These are phyloP conservation scores for Thera britannica DNA, from an alignment of 2,888 invertebrate species.

Conservation along the genomic window DNA sequence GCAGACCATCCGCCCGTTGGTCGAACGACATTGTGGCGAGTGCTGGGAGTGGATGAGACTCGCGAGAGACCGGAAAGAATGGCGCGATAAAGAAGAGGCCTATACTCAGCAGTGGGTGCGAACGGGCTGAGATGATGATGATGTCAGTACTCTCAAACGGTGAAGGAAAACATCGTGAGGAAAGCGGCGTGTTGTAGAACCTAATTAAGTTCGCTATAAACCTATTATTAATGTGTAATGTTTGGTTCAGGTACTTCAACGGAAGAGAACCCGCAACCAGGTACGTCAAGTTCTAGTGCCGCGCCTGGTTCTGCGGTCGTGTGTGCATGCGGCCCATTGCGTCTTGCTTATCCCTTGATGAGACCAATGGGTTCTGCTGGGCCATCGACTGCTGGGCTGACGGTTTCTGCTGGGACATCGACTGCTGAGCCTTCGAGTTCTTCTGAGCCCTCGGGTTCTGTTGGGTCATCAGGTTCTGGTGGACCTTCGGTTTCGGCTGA, in stretches of 20 bases:
- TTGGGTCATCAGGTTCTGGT: neutral
- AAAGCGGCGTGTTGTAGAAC: too few relatives aligned
- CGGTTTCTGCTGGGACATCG: neutral
- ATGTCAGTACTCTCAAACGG: too few relatives aligned
- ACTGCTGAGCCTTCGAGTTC: neutral
- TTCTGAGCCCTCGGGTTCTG: neutral
- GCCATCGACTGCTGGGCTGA: neutral
- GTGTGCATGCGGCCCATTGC: neutral
- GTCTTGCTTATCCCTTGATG: neutral
- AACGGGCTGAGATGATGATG: too few relatives aligned
- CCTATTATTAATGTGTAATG: neutral
- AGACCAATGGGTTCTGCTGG: neutral
- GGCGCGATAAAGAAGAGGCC: too few relatives aligned
- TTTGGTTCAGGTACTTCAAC: slow-evolving; percentile 12
- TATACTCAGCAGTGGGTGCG: too few relatives aligned
- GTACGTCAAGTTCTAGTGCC: neutral
- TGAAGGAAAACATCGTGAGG: too few relatives aligned
- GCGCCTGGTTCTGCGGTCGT: neutral
- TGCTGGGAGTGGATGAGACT: too few relatives aligned
- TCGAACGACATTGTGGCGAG: too few relatives aligned
- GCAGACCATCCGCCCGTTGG: too few relatives aligned
- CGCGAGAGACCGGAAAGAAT: too few relatives aligned
- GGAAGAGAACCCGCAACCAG: neutral
- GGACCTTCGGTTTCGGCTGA: neutral
- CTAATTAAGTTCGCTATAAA: too few relatives aligned